Conservation (phyloP, 2,113 vertebrate genomes). For the Pristiophorus japonicus region DNA sequence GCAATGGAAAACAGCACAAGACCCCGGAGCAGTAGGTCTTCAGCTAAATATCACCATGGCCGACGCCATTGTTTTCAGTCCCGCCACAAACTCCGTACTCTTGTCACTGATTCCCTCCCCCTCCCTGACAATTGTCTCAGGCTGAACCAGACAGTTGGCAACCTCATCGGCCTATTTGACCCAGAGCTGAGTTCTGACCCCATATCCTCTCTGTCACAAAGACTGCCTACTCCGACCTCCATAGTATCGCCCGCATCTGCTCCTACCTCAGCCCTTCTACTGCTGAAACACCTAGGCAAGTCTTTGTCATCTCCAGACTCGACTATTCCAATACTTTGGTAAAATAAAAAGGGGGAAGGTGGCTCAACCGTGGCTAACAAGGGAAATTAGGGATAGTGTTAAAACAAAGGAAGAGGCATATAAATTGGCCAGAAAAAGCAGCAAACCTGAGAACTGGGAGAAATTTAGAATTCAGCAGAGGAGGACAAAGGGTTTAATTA, state of each 20-base stretch:
- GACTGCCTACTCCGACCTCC: not conserved
- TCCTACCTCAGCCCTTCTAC: not conserved
- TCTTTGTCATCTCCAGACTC: not conserved
- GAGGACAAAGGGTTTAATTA: too few species aligned
- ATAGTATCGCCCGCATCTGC: not conserved
- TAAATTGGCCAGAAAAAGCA: too few species aligned
- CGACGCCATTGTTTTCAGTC: not conserved
- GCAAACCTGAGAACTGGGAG: too few species aligned
- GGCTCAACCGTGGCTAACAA: too few species aligned
- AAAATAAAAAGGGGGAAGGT: too few species aligned
- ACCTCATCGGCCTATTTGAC: not conserved
- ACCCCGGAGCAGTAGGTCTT: not conserved
- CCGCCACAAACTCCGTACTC: not conserved
- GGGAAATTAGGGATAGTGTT: too few species aligned
- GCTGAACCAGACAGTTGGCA: too few species aligned
- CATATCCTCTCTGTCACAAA: not conserved
- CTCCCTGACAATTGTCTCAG: not conserved
- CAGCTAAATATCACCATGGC: not conserved
- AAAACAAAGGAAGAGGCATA: too few species aligned
- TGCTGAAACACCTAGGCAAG: not conserved
- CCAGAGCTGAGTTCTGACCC: not conserved
- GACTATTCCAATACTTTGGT: not conserved
- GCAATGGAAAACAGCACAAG: not conserved
- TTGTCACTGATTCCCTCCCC: not conserved
- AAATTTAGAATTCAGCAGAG: too few species aligned